Evolutionary conservation across 64 coral and sea anemone genomes (phyloP).

Genomic region (Pachyseris speciosa): DNA sequence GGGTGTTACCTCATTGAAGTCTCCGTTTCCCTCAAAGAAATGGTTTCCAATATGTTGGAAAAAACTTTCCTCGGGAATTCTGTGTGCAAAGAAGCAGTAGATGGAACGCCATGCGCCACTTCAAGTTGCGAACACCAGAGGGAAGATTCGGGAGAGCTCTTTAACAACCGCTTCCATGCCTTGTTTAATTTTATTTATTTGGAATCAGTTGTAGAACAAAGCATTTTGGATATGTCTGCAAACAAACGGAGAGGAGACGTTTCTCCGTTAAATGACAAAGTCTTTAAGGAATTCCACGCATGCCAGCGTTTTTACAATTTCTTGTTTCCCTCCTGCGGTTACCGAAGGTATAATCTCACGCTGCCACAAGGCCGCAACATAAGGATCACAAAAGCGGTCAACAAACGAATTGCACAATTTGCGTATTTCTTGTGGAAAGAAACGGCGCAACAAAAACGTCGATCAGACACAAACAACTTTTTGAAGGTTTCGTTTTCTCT

Average conservation of each 20-base stretch:
- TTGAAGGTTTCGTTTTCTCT: constrained; percentile 68
- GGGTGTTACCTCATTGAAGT: constrained; percentile 9
- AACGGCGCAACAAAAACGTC: background rate
- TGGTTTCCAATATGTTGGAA: constrained; percentile 41
- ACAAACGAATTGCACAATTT: constrained; percentile 35
- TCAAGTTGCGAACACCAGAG: constrained; percentile 41
- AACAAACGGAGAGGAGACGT: background rate
- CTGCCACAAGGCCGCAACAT: background rate
- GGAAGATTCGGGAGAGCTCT: constrained; percentile 17
- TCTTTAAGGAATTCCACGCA: constrained; percentile 31
- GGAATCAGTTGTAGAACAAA: constrained; percentile 54
- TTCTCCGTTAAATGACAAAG: background rate
- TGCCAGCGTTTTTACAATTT: constrained; percentile 61
- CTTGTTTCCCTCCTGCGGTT: constrained; percentile 60
- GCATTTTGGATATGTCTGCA: background rate
- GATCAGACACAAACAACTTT: too few species aligned
- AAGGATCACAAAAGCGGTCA: constrained; percentile 30
- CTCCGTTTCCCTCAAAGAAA: constrained; percentile 41
- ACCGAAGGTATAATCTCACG: constrained; percentile 8
- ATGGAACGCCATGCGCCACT: constrained; percentile 1
- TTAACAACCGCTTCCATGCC: constrained; percentile 57
- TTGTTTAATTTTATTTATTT: constrained; percentile 74
- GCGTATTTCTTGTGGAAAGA: constrained; percentile 40
- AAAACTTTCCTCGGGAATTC: constrained; percentile 1
- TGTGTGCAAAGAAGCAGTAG: background rate